Conservation (phyloP, 2,113 vertebrate genomes). For the Saccopteryx leptura region DNA sequence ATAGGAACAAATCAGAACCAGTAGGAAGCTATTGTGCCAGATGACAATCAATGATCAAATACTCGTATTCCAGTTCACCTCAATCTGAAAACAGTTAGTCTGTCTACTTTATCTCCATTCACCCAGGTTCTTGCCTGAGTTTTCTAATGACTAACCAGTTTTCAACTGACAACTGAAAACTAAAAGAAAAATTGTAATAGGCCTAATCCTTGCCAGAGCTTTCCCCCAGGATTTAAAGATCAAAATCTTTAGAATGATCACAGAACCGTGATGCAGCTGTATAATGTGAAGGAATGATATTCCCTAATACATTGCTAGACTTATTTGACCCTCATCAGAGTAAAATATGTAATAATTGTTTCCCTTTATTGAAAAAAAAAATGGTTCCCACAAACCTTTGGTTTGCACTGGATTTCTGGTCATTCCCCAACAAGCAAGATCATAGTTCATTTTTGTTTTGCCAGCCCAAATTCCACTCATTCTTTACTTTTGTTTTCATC, state of each 20-base stretch:
- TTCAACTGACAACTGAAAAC: background rate
- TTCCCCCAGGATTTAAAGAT: background rate
- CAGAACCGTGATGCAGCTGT: background rate
- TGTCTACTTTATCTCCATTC: background rate
- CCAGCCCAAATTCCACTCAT: background rate
- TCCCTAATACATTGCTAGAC: background rate
- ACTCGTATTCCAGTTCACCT: background rate
- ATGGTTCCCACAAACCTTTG: background rate
- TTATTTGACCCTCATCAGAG: background rate
- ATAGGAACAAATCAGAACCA: background rate
- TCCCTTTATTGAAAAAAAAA: background rate
- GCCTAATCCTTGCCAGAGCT: background rate
- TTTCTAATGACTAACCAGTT: background rate
- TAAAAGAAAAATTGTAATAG: background rate
- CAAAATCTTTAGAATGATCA: background rate
- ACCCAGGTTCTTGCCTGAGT: background rate
- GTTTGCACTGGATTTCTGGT: background rate
- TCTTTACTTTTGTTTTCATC: background rate
- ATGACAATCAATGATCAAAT: background rate
- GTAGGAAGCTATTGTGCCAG: background rate
- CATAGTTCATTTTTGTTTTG: background rate
- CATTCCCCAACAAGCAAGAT: background rate
- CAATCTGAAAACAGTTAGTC: background rate
- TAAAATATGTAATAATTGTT: background rate
- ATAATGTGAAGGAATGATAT: background rate